Base-by-base conservation (phyloP, 2,888 invertebrate species). In the Cremastobaeus sp. region DNA sequence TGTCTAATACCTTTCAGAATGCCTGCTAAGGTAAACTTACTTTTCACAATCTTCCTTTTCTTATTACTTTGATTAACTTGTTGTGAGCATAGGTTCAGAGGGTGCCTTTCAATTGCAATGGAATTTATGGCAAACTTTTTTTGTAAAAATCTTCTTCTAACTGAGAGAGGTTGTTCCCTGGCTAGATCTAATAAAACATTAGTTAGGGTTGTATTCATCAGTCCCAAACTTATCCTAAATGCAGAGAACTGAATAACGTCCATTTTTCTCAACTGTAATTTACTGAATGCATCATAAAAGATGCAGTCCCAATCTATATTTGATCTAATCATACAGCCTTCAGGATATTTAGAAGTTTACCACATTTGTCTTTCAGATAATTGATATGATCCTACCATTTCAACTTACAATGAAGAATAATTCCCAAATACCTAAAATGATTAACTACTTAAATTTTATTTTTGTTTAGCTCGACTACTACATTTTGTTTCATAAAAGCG, bases 191-290 rank as follows among this genome's bases (percentile, higher is more conserved):
- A 14, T 1, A 45, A 5, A 21, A 48, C 15, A 14, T 48, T 48
- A 1, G 15, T 48, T 2, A 32, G 48, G 18, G 48, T 48, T n/a
- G 48, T 48, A 11, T n/a, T 17, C 48, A 48, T 32, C 1, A 48
- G n/a, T 9, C 48, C 48, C n/a, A 48, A 9, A 17, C 3, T 14
- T 4, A 2, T 32, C 18, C 48, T 48, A n/a, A 48, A 1, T n/a
- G 48, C 48, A 1, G 48, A 5, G 11, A 8, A 14, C 9, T 48
- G 18, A 11, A 48, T 32, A n/a, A n/a, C 4, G 15, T 48, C 48
- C 18, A 48, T n/a, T 32, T 17, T 48, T 32, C 4, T 32, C 15
- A n/a, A 12, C 3, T 17, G 1, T 4, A 11, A 6, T 17, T 9
- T 32, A 4, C 3, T 2, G n/a, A 6, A 1, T 12, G 17, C 17